Base-by-base conservation (phyloP, 2,888 invertebrate genomes). In the Leistus spinibarbis region DNA sequence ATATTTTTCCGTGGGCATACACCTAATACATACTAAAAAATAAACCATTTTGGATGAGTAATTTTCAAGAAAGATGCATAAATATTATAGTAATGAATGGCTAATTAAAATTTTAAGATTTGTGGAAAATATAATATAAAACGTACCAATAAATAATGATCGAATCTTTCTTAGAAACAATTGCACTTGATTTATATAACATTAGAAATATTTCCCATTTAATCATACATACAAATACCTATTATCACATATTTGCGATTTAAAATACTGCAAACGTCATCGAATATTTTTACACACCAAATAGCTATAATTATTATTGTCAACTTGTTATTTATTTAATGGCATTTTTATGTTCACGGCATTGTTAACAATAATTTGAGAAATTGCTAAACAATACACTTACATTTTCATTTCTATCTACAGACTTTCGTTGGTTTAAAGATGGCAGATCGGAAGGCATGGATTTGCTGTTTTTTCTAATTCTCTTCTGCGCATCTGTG, bases 381-480 rank as follows among this genome's bases (percentile, higher is more conserved):
- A 40, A n/a, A n/a, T n/a, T n/a, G n/a, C 40, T 40, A 40, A 40
- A 10, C 13, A 40, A 40, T 10, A 76, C 23, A 57, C 57, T 66
- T 66, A 63, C 67, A 60, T 75, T 72, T 69, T 77, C 62, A 24
- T 76, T 63, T 23, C 82, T 81, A n/a, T 81, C 80, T 66, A 80
- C 79, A 66, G 78, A 73, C n/a, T 69, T 53, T 23, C 17, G 17
- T 19, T 69, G 88, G 80, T 85, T 88, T 80, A 91, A 79, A 5
- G 90, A 88, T 79, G 90, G 89, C 79, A 88, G 79, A 78, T 88
- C 89, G 54, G 89, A 88, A 2, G 94, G 94, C 87, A 94, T 88
- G 1, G 94, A 93, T 77, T 92, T 91, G 1, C 93, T 93, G 79
- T 92, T 92, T 78, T 92, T 89, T 67, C 93, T 87, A 68, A 90